Evolutionary conservation across 2,797 vertebrate genomes (phyloP).

Genomic region (Myiotriccus ornatus): DNA sequence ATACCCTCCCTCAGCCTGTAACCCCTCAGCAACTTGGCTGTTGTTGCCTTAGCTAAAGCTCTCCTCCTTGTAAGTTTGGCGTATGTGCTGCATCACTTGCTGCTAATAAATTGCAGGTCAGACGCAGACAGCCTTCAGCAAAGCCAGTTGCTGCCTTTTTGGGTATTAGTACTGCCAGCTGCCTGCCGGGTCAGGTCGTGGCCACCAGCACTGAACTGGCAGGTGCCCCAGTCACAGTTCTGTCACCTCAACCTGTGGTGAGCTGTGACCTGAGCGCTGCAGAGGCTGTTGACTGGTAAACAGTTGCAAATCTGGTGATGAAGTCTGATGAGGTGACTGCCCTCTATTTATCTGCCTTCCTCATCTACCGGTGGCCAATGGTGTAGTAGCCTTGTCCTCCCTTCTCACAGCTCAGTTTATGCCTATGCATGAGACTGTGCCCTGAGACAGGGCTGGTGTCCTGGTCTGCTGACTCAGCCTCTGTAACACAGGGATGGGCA

Average conservation of each 20-base stretch:
- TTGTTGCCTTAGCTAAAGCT: neutral
- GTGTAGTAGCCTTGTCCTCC: neutral
- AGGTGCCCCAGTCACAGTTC: neutral
- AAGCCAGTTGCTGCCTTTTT: neutral
- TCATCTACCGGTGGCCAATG: neutral
- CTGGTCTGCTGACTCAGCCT: neutral
- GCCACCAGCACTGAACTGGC: neutral
- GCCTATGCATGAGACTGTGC: neutral
- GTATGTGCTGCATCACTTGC: neutral
- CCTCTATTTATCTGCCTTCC: neutral
- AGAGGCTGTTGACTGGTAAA: neutral
- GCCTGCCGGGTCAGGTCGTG: accelerated
- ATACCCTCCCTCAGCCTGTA: neutral
- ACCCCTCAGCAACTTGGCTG: neutral
- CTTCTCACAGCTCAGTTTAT: neutral
- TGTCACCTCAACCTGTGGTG: accelerated
- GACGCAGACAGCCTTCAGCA: neutral
- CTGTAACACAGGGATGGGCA: neutral
- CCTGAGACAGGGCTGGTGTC: neutral
- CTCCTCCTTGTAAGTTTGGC: no score
- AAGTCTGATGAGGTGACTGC: neutral
- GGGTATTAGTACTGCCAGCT: neutral
- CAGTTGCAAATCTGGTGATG: neutral
- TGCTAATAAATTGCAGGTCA: neutral
- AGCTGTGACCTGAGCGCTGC: neutral